These are phyloP conservation scores for Zoanthus sansibaricus DNA, from an alignment of 92 coral and sea anemone genomes.

Conservation along the genomic window DNA sequence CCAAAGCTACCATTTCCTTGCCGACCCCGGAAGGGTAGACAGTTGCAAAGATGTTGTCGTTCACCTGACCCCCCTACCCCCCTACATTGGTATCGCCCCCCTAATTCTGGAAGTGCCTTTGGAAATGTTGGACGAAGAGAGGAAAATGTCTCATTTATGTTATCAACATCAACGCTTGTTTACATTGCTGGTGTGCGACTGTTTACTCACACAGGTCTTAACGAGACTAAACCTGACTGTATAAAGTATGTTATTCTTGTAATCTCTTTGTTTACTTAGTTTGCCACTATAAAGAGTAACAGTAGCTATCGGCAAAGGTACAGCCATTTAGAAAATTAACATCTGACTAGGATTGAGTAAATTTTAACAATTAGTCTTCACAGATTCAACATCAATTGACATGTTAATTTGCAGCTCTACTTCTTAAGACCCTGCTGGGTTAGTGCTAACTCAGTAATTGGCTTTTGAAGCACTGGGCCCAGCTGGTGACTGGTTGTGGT, in stretches of 20 bases:
- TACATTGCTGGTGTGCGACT: slow-evolving; percentile 70
- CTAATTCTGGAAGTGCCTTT: slow-evolving; percentile 45
- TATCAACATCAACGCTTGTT: slow-evolving; percentile 57
- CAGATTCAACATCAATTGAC: too few species aligned
- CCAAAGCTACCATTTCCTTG: slow-evolving; percentile 63
- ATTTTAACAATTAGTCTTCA: too few species aligned
- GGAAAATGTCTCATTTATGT: slow-evolving; percentile 58
- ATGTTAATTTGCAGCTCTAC: too few species aligned
- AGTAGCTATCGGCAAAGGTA: too few species aligned
- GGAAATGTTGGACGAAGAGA: slow-evolving; percentile 65
- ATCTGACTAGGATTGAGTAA: too few species aligned
- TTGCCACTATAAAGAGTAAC: too few species aligned
- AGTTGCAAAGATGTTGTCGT: slow-evolving; percentile 61
- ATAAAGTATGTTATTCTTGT: slow-evolving; percentile 13
- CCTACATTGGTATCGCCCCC: slow-evolving; percentile 76
- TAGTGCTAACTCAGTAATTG: too few species aligned
- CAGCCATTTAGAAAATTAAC: too few species aligned
- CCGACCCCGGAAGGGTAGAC: slow-evolving; percentile 62
- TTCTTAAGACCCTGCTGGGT: too few species aligned
- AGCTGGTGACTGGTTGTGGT: too few species aligned
- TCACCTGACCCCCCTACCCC: slow-evolving; percentile 67
- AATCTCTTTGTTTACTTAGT: too few species aligned
- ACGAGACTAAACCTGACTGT: slow-evolving; percentile 24
- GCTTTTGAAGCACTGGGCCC: too few species aligned
- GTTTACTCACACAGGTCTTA: slow-evolving; percentile 55